Evolutionary conservation across 1,140 invertebrate genomes (phyloP), one percentile per base, ranked within the genome.

Genomic region (Drosophila truncata): DNA sequence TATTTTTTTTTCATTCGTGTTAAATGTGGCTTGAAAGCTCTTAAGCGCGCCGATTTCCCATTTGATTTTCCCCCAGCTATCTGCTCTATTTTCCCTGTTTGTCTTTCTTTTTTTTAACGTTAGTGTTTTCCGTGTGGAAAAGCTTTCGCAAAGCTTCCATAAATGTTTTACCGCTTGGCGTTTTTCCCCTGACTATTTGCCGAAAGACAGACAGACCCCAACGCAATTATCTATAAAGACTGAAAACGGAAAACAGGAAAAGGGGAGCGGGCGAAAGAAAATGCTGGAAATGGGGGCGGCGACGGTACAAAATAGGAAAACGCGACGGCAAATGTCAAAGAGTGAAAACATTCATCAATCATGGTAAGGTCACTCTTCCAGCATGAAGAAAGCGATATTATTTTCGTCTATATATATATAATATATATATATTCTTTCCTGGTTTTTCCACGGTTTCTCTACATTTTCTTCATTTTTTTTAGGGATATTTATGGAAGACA

Each of bases 271-370:
- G 27, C 8, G 27, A 8, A 29, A 29, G n/a, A 29, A 37, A 29
- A 31, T 10, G 39, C 29, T 27, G 31, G 31, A 20, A 39, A 31
- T n/a, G 25, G 31, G 23, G 23, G 5, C n/a, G 11, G 49, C 9
- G 13, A 31, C 11, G 11, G 16, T 41, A 20, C 37, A 58, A 67
- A 67, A 57, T 63, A 69, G 54, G 20, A 64, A 90, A 80, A 77
- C 67, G 85, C 80, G 62, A 80, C 63, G 80, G 61, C 80, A 84
- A 88, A 88, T 88, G 85, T 90, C 85, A 88, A 88, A 90, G 85
- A 88, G 78, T 90, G 81, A 90, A 88, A 85, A 88, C 44, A 85
- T 79, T 85, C 85, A 88, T 88, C 85, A 88, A 88, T 88, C 85
- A 88, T 86, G 58, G 77, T 90, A 90, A 88, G 85, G 85, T 90